These are phyloP conservation scores for Fabriciana adippe DNA, from an alignment of 2,888 invertebrate species.

Conservation along the genomic window DNA sequence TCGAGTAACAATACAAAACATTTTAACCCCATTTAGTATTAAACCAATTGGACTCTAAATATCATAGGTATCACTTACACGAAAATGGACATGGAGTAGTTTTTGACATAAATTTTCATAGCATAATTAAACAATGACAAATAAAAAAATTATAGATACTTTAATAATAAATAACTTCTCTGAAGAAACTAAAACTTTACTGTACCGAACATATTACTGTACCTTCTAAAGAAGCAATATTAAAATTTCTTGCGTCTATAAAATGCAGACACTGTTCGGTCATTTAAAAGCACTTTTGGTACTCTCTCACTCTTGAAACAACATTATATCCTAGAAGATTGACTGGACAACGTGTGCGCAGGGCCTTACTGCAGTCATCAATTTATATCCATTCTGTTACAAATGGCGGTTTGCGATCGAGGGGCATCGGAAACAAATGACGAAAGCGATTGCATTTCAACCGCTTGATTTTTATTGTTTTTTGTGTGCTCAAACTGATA, in stretches of 20 bases:
- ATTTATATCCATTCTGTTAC: slow-evolving; percentile 73
- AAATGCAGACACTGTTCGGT: background rate
- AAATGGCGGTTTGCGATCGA: slow-evolving; percentile 69
- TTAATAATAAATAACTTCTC: too few species aligned
- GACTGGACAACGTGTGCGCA: slow-evolving; percentile 26
- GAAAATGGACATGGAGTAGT: too few species aligned
- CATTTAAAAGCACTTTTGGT: slow-evolving; percentile 13
- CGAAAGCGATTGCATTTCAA: slow-evolving; percentile 48
- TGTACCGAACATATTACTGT: background rate
- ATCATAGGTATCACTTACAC: too few species aligned
- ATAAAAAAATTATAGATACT: too few species aligned
- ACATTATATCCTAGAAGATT: slow-evolving; percentile 19
- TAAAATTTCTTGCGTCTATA: slow-evolving; percentile 11
- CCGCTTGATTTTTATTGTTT: slow-evolving; percentile 50
- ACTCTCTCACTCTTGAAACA: slow-evolving; percentile 14
- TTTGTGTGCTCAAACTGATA: slow-evolving; percentile 33
- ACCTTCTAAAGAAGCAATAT: background rate
- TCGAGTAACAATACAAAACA: background rate
- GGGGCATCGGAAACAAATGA: slow-evolving; percentile 74
- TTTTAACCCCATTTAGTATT: background rate
- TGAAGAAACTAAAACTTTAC: too few species aligned
- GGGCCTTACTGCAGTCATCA: slow-evolving; percentile 63
- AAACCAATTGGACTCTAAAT: background rate
- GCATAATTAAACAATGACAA: too few species aligned
- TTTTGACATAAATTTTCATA: too few species aligned